Evolutionary conservation across 1,140 invertebrate species (phyloP), one percentile per base, ranked within the genome.

Genomic region (Thaumatotibia leucotreta): DNA sequence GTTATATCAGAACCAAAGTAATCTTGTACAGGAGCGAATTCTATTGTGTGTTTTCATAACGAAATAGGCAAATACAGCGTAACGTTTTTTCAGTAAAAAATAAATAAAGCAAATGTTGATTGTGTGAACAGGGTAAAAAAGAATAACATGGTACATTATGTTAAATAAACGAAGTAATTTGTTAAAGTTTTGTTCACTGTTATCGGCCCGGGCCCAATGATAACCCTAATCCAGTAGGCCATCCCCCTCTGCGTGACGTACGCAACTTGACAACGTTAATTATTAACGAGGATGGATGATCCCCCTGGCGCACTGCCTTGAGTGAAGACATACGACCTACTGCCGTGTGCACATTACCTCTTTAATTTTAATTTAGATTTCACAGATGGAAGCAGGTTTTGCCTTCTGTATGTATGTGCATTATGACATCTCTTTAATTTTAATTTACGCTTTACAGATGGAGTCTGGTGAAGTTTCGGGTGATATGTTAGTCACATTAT

Each of bases 281-380:
- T 83, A 86, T 86, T 88, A 86, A 88, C 79, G 63, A 80, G 83
- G 80, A 86, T 86, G 76, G 85, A 86, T 88, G 80, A 73, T 78
- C 71, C 76, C 78, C 65, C 27, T 64, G 71, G 69, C 54, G 63
- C 66, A 68, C 67, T 67, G 66, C 52, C 52, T 58, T 58, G 23
- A 24, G 50, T 27, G 50, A 58, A 27, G 52, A 58, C 24, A 58
- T 58, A 58, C 52, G 52, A 58, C 52, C 52, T 58, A 58, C 52
- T 58, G 27, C 24, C 23, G 23, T 29, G 23, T 54, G 24, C 50
- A 29, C 23, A n/a, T 2, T 24, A 27, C 11, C 52, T 58, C 52
- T 58, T 58, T 58, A 58, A 58, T 58, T 58, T 58, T 58, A 58
- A 58, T 58, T 58, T 58, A 58, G 23, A 58, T 31, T 58, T 58